phyloP scores from a whole-genome alignment of 2,113 vertebrate species.

The Felis catus region F.catus_Fca126_mat1.0 CM031413.1:84618501-84619000 shows the following conservation, averaged over 20 bases:
- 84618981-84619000: not conserved
- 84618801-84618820: no score
- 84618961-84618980: not conserved
- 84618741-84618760: not conserved
- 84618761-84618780: not conserved
- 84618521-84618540: not conserved
- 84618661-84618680: no score
- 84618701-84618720: no score
- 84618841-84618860: not conserved
- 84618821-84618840: not conserved
- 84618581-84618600: not conserved
- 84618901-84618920: not conserved
- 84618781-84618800: not conserved
- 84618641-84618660: not conserved
- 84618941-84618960: not conserved
- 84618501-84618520: not conserved
- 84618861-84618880: not conserved
- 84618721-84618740: not conserved
- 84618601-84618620: not conserved
- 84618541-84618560: not conserved
- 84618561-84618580: not conserved
- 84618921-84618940: not conserved
- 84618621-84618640: accelerated
- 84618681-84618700: not conserved
- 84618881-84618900: not conserved